A percentile compares a stretch with the other conserved stretches of the same genome.
phyloP scores from a whole-genome alignment of 2,797 vertebrate species.

The Sitta carolinensis region DNA sequence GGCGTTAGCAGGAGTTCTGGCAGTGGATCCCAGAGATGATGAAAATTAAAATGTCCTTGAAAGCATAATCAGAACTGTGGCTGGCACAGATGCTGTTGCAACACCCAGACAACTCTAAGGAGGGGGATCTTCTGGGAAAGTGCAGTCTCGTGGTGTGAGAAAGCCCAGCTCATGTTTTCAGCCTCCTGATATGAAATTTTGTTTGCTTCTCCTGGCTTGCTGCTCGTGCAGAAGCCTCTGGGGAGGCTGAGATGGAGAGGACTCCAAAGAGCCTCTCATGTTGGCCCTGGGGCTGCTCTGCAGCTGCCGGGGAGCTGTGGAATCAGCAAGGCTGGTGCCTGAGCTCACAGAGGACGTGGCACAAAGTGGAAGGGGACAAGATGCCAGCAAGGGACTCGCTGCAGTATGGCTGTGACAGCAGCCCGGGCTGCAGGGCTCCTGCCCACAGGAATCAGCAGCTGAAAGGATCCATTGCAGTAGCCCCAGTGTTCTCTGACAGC shows the following conservation, averaged over 20 bases:
- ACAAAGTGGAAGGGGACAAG: neutral
- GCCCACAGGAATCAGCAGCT: neutral
- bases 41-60: constrained; percentile 28
- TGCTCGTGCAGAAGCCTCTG: neutral
- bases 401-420: fast-evolving
- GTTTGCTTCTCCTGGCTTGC: neutral
- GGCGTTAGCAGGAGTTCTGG: constrained; percentile 25
- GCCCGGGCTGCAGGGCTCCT: neutral
- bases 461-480: neutral
- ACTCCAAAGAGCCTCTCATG: too few species aligned
- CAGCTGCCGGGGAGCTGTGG: neutral
- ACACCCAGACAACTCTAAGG: neutral
- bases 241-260: neutral
- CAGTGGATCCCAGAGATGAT: neutral
- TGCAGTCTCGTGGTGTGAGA: neutral
- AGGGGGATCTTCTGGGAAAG: neutral
- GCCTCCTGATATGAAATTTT: neutral
- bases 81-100: neutral
- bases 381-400: fast-evolving
- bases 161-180: neutral
- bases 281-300: neutral
- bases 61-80: constrained; percentile 23
- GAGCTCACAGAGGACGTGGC: neutral
- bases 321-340: neutral
- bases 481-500: neutral